Conservation (phyloP, 92 coral and sea anemone species). For the Siderastrea siderea region DNA sequence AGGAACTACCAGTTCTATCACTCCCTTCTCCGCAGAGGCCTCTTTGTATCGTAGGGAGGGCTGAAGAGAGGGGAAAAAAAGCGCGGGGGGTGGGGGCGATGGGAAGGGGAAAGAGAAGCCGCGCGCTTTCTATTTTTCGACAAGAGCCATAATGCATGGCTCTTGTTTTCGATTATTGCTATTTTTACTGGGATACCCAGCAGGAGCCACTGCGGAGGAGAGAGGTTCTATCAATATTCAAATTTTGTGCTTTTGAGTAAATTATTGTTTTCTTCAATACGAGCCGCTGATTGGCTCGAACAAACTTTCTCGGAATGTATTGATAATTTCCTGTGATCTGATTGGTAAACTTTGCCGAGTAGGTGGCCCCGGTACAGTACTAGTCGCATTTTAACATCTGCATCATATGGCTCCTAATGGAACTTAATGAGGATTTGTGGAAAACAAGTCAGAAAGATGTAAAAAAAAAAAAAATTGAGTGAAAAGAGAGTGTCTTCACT, state of each 20-base stretch:
- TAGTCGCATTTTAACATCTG: not conserved
- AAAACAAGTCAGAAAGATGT: not conserved
- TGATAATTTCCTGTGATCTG: not conserved
- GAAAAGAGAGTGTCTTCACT: not conserved
- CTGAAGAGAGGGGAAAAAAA: not conserved
- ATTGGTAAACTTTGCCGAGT: not conserved
- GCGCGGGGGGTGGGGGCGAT: not conserved
- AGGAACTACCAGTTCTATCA: not conserved
- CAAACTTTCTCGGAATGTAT: not conserved
- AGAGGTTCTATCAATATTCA: not conserved
- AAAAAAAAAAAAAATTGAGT: too few species aligned
- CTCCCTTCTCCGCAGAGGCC: not conserved
- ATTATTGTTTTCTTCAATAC: not conserved
- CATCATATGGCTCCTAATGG: not conserved
- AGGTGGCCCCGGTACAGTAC: not conserved
- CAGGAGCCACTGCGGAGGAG: too few species aligned
- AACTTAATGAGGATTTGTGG: not conserved
- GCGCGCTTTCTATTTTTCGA: not conserved
- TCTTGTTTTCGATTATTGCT: not conserved
- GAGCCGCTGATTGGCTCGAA: constrained; percentile 1
- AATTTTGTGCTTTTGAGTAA: not conserved
- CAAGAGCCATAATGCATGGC: not conserved
- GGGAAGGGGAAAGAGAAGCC: not conserved
- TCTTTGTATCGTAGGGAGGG: not conserved
- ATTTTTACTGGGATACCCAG: not conserved